Base-by-base conservation (phyloP, 2,797 vertebrate species). In the Acipenser oxyrinchus region DNA sequence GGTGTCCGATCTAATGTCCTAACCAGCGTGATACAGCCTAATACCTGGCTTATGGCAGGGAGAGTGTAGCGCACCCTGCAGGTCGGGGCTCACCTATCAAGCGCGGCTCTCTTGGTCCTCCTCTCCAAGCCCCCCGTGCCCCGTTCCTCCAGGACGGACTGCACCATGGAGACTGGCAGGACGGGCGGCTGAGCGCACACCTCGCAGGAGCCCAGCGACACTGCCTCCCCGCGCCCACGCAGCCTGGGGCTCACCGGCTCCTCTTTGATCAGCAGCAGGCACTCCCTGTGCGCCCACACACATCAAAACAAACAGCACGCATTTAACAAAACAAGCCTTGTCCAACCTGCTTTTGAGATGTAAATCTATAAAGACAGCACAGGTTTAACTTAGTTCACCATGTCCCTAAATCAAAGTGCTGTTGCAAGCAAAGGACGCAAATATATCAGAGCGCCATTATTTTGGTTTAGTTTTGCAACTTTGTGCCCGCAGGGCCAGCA, bases 181-280 rank as follows among this genome's bases (percentile, higher is more conserved):
- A 93, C 88, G 0, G 96, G 95, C 8, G 94, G 95, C 67, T 95
- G 94, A 0, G 91, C 74, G 79, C 92, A 96, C 67, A 90, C 86
- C 52, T 89, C 86, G 83, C 93, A 95, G 63, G 89, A 82, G n/a
- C 81, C 79, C 77, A 92, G 71, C 0, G 88, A 79, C 37, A 84
- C 76, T 0, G 88, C 82, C 65, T 94, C 87, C 0, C 82, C 58
- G 11, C 82, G 75, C 63, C 81, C 80, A 67, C 91, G 91, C 69
- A 91, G 81, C 50, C 87, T 89, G 11, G 96, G 95, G 81, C 95
- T 98, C 66, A 90, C 89, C 0, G 95, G 95, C 79, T 99, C 95
- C 68, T 98, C 93, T 81, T 99, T 98, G 80, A 99, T 96, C 49
- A 95, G 87, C 90, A 95, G 89, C 77, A 94, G 86, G 76, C 90